Base-by-base conservation (phyloP, 2,113 vertebrate species). In the Orycteropus afer region DNA sequence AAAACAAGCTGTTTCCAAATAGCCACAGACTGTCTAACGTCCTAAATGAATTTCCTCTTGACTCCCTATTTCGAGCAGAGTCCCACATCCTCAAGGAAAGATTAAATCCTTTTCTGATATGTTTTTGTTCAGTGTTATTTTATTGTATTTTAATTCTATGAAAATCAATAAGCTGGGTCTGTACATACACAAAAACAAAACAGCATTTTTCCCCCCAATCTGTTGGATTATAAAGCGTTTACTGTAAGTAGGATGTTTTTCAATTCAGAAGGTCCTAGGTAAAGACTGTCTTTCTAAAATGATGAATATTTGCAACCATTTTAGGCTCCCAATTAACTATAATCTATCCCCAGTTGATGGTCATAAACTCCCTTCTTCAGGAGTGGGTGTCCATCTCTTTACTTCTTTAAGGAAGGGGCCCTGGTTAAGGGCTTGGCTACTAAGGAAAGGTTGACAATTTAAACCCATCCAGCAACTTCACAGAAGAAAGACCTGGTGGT, bases 231-330 rank as follows among this genome's bases (percentile, higher is more conserved):
- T 77, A 86, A 86, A 89, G 63, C n/a, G n/a, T n/a, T n/a, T n/a
- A n/a, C n/a, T n/a, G n/a, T n/a, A n/a, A n/a, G n/a, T 63, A 42
- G 20, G 73, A 71, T n/a, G 14, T 86, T 49, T 88, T 93, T 78
- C 83, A 73, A 15, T 73, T 2, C 59, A 78, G 45, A 96, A 91
- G 57, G 12, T n/a, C 23, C 15, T 67, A 37, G 40, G 90, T 88
- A 86, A 89, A 78, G 23, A 18, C 37, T 87, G 15, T 61, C 79
- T 78, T 91, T 91, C 55, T 81, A 80, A 69, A 92, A 57, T 89
- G 42, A 42, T 89, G 67, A 91, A 40, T 73, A 93, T 85, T 95
- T 77, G 55, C 49, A 95, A 90, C 63, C 69, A 45, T 69, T 81
- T 90, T 4, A 42, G 53, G 25, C n/a, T 86, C 67, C 61, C 80